A percentile compares a stretch with the other conserved stretches of the same genome.
phyloP scores from a whole-genome alignment of 2,113 vertebrate species.

The Rattus rattus region DNA sequence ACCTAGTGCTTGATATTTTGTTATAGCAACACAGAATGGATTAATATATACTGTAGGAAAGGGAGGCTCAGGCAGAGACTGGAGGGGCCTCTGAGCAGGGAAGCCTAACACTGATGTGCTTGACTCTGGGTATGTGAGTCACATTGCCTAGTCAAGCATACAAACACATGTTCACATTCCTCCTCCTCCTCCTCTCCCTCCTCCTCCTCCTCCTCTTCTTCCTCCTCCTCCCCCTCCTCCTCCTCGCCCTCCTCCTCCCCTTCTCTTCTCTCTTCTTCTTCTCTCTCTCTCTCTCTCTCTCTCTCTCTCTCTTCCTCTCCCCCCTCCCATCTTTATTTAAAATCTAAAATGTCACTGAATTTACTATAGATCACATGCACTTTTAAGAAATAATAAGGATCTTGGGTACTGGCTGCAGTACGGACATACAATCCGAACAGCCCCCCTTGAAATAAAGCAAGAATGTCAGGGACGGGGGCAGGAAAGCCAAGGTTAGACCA shows the following conservation, averaged over 20 bases:
- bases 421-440: not conserved
- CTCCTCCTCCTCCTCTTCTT: no score
- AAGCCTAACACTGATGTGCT: not conserved
- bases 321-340: not conserved
- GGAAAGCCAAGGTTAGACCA: not conserved
- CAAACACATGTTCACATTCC: not conserved
- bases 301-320: no score
- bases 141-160: not conserved
- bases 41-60: not conserved
- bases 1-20: not conserved
- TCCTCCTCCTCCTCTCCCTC: no score
- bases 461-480: rapidly evolving
- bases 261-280: no score
- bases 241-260: no score
- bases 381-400: not conserved
- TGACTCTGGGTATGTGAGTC: not conserved
- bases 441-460: not conserved
- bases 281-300: no score
- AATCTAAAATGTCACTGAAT: not conserved
- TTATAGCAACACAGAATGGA: not conserved
- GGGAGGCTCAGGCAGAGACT: not conserved
- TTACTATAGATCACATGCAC: not conserved
- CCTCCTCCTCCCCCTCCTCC: no score
- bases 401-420: not conserved
- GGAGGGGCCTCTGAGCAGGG: not conserved